Conservation (phyloP, 2,113 vertebrate genomes). For the Neofelis nebulosa region DNA sequence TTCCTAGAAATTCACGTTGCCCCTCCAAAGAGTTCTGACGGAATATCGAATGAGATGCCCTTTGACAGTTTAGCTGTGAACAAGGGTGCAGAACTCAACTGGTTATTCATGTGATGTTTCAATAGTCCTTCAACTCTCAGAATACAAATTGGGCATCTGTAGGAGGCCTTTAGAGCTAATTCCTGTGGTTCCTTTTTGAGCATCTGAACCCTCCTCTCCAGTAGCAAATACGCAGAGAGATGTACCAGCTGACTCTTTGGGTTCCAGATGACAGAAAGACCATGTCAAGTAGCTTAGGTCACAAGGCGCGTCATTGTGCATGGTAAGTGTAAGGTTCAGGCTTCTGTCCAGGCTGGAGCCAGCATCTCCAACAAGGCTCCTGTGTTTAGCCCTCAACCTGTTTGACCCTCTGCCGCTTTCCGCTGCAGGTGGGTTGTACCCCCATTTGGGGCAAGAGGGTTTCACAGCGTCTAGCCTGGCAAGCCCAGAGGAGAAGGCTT, state of each 20-base stretch:
- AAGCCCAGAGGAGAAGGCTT: not conserved
- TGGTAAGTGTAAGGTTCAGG: not conserved
- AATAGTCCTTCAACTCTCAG: not conserved
- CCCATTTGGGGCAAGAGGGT: not conserved
- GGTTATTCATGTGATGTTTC: not conserved
- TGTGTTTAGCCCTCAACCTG: not conserved
- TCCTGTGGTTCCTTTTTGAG: not conserved
- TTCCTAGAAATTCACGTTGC: not conserved
- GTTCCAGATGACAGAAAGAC: not conserved
- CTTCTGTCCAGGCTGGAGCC: not conserved
- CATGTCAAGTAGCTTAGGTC: not conserved
- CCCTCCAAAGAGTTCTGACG: not conserved
- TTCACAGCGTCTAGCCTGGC: not conserved
- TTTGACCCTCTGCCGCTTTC: not conserved
- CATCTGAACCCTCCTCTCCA: not conserved
- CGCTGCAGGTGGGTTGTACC: not conserved
- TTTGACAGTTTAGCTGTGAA: not conserved
- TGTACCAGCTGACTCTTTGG: not conserved
- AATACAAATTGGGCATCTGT: not conserved
- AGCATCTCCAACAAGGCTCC: not conserved
- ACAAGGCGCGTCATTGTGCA: not conserved
- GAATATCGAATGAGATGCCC: not conserved
- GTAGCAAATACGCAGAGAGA: not conserved
- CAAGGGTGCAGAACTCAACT: not conserved
- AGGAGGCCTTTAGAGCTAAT: not conserved